Evolutionary conservation across 2,113 vertebrate species (phyloP).

Genomic region (Zosterops japonicus): DNA sequence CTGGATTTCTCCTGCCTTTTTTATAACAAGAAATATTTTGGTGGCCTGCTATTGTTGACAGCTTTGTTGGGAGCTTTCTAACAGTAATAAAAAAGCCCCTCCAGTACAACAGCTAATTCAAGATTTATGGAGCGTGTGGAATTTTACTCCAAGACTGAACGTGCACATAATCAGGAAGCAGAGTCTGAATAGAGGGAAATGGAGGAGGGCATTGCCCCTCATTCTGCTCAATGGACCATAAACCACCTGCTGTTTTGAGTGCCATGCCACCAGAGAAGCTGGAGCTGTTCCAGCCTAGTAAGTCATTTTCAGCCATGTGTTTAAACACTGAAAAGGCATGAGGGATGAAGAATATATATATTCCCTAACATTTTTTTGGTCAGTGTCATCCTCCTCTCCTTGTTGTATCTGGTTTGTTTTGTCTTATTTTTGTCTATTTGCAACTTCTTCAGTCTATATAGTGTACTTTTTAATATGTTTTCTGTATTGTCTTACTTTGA

Average conservation of each 20-base stretch:
- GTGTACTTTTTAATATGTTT: neutral
- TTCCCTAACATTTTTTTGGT: neutral
- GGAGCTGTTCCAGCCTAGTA: neutral
- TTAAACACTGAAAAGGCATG: neutral
- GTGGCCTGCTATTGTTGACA: constrained; percentile 20
- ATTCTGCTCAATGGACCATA: constrained; percentile 1
- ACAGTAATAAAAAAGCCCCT: neutral
- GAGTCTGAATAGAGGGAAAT: neutral
- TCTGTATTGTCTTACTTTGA: neutral
- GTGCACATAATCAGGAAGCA: neutral
- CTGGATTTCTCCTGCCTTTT: neutral
- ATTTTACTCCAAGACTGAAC: neutral
- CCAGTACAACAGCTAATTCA: constrained; percentile 29
- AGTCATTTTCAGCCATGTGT: neutral
- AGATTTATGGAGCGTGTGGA: constrained; percentile 44
- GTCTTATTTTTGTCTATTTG: neutral
- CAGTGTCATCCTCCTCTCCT: neutral
- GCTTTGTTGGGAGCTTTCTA: constrained; percentile 40
- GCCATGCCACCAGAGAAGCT: neutral
- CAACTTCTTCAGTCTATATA: neutral
- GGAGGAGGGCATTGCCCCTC: neutral
- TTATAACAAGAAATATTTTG: constrained; percentile 35
- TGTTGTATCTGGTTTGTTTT: neutral
- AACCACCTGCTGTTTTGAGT: neutral
- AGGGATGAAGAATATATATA: neutral